Evolutionary conservation across 1,140 invertebrate species (phyloP), one percentile per base, ranked within the genome.

Genomic region (Pollicipes pollicipes): DNA sequence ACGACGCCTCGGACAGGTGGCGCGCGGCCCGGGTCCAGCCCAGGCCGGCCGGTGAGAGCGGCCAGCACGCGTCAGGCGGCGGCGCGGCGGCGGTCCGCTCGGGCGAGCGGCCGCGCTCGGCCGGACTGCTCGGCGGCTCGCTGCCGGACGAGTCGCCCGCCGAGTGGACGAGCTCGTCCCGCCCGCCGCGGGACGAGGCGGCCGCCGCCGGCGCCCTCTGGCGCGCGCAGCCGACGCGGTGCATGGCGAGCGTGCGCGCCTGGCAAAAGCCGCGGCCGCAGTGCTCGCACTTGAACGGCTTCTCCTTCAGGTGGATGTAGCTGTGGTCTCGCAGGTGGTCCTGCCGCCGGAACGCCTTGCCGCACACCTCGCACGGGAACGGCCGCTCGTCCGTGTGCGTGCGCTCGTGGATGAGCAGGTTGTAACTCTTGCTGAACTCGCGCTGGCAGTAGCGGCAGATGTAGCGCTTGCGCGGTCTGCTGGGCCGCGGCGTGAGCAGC

Each of bases 351-450:
- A 75, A 75, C 1, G 92, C 91, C 84, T 98, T 98, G 78, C 93
- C 91, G 80, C 97, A 99, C 72, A 98, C 91, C 80, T 98, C 95
- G 82, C 97, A 99, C 21, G 93, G 92, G 78, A 95, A 99, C 1
- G 96, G 97, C 70, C 96, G 81, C 80, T 99, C 97, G 80, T 99
- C 94, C 1, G 97, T 99, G 79, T 99, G 97, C 2, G 95, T 98
- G 75, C 95, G 84, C 80, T 98, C 93, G 82, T 98, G 96, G 75
- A 98, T 98, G 70, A 98, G 82, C 71, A 99, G 84, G 79, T 98
- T 98, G 82, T 99, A 99, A n/a, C 92, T 91, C 82, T 98, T 98
- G 70, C 95, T 97, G 80, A 99, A 99, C 77, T 97, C 90, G 45
- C 97, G 85, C 77, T 91, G 90, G 81, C 97, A 99, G 79, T 92